phyloP scores from a whole-genome alignment of 64 coral and sea anemone species.

The Catalaphyllia jardinei region DNA sequence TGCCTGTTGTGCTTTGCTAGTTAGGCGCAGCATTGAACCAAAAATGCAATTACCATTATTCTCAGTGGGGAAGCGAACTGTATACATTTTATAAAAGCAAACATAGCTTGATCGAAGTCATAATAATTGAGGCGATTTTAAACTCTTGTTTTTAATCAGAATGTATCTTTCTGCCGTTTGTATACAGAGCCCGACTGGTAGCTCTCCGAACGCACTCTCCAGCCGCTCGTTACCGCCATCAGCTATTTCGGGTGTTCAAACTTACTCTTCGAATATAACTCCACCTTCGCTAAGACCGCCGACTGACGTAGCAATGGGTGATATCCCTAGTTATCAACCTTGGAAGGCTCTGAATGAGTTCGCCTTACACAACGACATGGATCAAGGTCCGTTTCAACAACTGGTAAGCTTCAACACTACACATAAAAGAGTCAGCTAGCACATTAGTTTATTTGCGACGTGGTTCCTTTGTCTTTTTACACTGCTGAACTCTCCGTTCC shows the following conservation, averaged over 20 bases:
- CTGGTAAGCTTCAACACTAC: constrained; percentile 70
- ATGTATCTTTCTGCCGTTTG: not conserved
- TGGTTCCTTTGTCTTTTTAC: not conserved
- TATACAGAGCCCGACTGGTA: constrained; percentile 64
- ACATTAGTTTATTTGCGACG: not conserved
- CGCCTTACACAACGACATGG: constrained; percentile 97
- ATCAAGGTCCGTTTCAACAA: constrained; percentile 95
- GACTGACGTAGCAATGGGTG: constrained; percentile 70
- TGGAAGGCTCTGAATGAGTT: constrained; percentile 99
- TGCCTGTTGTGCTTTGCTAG: not conserved
- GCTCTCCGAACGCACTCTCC: constrained; percentile 55
- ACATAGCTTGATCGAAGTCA: constrained; percentile 29
- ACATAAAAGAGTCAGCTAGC: not conserved
- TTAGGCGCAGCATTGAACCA: not conserved
- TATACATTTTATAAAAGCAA: constrained; percentile 35
- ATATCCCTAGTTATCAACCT: constrained; percentile 89
- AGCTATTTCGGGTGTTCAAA: constrained; percentile 79
- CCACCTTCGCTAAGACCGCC: constrained; percentile 75
- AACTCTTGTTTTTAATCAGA: not conserved
- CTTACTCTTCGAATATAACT: constrained; percentile 64
- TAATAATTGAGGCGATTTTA: constrained; percentile 23
- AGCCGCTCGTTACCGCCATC: constrained; percentile 69
- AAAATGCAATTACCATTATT: constrained; percentile 22
- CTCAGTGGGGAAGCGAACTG: constrained; percentile 31
- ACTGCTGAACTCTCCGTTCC: not conserved